These are phyloP conservation scores for Brachypalpus laphriformis DNA, from an alignment of 2,888 invertebrate genomes.

Conservation along the genomic window DNA sequence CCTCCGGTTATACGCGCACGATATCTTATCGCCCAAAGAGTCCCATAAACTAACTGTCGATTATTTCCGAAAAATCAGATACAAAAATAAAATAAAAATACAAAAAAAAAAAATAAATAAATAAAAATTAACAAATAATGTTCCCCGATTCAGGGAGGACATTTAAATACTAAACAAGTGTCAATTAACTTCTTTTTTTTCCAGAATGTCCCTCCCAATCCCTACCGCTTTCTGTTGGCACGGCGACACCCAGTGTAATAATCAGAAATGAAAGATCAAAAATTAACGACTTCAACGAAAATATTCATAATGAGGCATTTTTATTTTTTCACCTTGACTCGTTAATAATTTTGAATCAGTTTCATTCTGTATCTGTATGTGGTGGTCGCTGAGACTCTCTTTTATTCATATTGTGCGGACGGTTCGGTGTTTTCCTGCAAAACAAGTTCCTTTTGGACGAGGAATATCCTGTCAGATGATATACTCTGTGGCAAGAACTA, in stretches of 20 bases:
- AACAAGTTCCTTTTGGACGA: constrained; percentile 64
- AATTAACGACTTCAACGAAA: constrained; percentile 74
- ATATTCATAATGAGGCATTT: constrained; percentile 75
- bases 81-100: too few species aligned
- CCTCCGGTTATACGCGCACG: constrained; percentile 60
- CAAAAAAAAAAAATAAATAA: too few species aligned
- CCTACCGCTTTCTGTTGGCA: constrained; percentile 2
- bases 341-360: constrained; percentile 73
- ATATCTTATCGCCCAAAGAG: constrained; percentile 33
- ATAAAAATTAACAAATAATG: constrained; percentile 61
- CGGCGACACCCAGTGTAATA: constrained; percentile 41
- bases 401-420: constrained; percentile 10
- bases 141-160: constrained; percentile 38
- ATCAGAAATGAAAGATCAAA: constrained; percentile 72
- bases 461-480: constrained; percentile 72
- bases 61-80: constrained; percentile 22
- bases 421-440: constrained; percentile 24
- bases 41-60: constrained; percentile 52
- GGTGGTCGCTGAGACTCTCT: constrained; percentile 20
- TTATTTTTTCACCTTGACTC: constrained; percentile 72
- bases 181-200: constrained; percentile 56
- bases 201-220: constrained; percentile 28
- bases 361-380: constrained; percentile 50
- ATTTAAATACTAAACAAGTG: constrained; percentile 70
- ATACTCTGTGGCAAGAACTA: constrained; percentile 62